These are phyloP conservation scores for Ameiurus melas DNA, from an alignment of 2,113 vertebrate species.

Conservation along the genomic window DNA sequence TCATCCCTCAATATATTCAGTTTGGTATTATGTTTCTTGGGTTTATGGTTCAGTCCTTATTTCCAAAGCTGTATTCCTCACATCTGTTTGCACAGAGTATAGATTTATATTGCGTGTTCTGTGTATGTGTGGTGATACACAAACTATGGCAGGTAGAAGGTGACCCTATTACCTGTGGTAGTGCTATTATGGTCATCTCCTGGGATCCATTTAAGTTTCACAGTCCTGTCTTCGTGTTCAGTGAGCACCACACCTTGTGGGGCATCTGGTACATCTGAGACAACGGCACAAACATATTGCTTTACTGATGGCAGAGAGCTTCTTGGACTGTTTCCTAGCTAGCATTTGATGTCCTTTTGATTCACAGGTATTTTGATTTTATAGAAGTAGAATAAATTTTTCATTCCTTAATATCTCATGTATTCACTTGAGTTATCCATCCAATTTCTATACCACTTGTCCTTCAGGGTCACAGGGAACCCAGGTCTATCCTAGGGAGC, in stretches of 20 bases:
- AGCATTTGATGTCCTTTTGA: not conserved
- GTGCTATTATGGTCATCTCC: conserved; percentile 86
- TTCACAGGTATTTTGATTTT: not conserved
- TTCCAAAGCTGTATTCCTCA: not conserved
- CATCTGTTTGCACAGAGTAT: not conserved
- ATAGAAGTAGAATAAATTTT: not conserved
- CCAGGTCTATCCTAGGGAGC: too few relatives aligned
- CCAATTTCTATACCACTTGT: too few relatives aligned
- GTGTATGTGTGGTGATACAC: not conserved
- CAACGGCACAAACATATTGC: conserved; percentile 48
- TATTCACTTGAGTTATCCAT: not conserved
- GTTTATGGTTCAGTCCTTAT: not conserved
- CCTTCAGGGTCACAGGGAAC: too few relatives aligned
- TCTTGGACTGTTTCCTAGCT: not conserved
- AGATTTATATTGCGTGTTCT: not conserved
- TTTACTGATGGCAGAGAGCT: conserved; percentile 16
- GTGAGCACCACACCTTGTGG: conserved; percentile 82
- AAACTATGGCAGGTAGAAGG: conserved; percentile 5
- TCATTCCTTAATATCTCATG: not conserved
- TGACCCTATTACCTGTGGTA: conserved; percentile 76
- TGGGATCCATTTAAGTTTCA: conserved; percentile 85
- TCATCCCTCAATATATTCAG: not conserved
- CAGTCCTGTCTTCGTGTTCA: conserved; percentile 78
- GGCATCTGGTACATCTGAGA: conserved; percentile 84
- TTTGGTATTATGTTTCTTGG: not conserved